phyloP scores from a whole-genome alignment of 2,113 vertebrate species.

The Rattus norvegicus region GRCr8 NC_086029.1:58491001-58491500 shows the following conservation, averaged over 20 bases:
- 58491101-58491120: neutral
- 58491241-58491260: slow-evolving; percentile 4
- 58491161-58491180: neutral
- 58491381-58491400: neutral
- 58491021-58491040: too few relatives aligned
- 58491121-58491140: neutral
- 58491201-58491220: neutral
- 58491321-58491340: neutral
- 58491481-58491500: neutral
- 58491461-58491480: slow-evolving; percentile 1
- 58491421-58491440: neutral
- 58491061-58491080: too few relatives aligned
- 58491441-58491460: slow-evolving; percentile 20
- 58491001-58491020: too few relatives aligned
- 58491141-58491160: neutral
- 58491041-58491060: too few relatives aligned
- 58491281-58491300: neutral
- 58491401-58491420: neutral
- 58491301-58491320: neutral
- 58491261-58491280: neutral
- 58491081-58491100: neutral
- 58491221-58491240: neutral
- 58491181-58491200: neutral
- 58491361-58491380: neutral
- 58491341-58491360: neutral